Percentiles rank a stretch among this genome's conserved stretches.
Conservation (phyloP, 1,140 invertebrate genomes). For the Drosophila guanche region DNA sequence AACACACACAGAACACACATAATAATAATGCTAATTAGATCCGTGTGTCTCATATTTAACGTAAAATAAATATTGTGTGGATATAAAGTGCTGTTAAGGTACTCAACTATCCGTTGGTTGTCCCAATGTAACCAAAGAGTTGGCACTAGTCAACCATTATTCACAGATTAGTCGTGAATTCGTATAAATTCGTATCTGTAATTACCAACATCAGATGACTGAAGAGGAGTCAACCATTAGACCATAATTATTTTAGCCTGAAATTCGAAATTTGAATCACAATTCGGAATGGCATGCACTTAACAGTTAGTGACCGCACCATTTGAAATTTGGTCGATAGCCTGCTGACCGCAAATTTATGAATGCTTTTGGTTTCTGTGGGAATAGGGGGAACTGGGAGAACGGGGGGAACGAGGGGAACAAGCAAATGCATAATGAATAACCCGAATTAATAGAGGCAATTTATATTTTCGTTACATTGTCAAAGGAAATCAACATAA, state of each 20-base stretch:
- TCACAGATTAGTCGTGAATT: no score
- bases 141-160: no score
- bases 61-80: no score
- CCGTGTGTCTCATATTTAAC: no score
- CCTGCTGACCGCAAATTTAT: constrained; percentile 71
- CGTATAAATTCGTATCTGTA: background rate
- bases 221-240: constrained; percentile 5
- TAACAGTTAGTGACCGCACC: constrained; percentile 58
- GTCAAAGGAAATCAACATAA: constrained; percentile 79
- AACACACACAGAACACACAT: no score
- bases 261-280: constrained; percentile 19
- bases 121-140: no score
- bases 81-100: no score
- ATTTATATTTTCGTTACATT: constrained; percentile 65
- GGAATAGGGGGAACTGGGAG: no score
- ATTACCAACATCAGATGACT: background rate
- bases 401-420: constrained; percentile 8
- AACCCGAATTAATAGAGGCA: constrained; percentile 71
- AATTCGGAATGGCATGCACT: constrained; percentile 39
- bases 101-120: no score
- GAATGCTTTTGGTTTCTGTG: constrained; percentile 67
- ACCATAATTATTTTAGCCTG: constrained; percentile 22
- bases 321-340: constrained; percentile 67
- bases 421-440: constrained; percentile 63
- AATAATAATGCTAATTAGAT: no score